Base-by-base conservation (phyloP, 2,797 vertebrate genomes). In the Melanotaenia maccullochi region DNA sequence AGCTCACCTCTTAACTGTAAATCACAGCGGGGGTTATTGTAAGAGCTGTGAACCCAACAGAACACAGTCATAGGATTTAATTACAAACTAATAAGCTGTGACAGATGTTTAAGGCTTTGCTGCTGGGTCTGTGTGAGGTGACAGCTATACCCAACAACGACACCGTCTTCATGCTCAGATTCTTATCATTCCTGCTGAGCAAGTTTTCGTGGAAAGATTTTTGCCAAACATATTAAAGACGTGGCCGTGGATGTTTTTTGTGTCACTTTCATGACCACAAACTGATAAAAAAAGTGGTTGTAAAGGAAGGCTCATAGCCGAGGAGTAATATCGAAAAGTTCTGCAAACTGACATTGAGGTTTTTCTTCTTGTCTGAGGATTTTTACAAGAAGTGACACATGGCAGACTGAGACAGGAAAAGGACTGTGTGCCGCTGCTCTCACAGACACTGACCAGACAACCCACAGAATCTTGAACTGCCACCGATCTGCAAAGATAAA, bases 311-410 rank as follows among this genome's bases (percentile, higher is more conserved):
- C 22, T 75, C 25, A 3, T 28, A 65, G 68, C 22, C 8, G 71
- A 62, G 32, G 55, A 90, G 84, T 86, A 86, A 91, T 76, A 91
- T 79, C 72, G 86, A 92, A 80, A 92, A 84, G 65, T 83, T 76
- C 57, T 65, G 68, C 73, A 44, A 76, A 84, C 69, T 79, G 81
- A 81, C 57, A 73, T 79, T 82, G 42, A 82, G 68, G 62, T 84
- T 90, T 92, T 84, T 59, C 76, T 86, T 85, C 76, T 73, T 84
- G 44, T 60, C 81, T 71, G 75, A 85, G 65, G 86, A 86, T 75
- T 85, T 81, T 94, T 93, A 93, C 92, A 92, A 93, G 92, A 95
- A 94, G 86, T 89, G 91, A 82, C 86, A 86, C 65, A 65, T 58
- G 80, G 69, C 67, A 79, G 85, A 71, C 73, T 33, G 64, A 92